phyloP scores from a whole-genome alignment of 2,888 invertebrate genomes.

The Epinotia demarniana region DNA sequence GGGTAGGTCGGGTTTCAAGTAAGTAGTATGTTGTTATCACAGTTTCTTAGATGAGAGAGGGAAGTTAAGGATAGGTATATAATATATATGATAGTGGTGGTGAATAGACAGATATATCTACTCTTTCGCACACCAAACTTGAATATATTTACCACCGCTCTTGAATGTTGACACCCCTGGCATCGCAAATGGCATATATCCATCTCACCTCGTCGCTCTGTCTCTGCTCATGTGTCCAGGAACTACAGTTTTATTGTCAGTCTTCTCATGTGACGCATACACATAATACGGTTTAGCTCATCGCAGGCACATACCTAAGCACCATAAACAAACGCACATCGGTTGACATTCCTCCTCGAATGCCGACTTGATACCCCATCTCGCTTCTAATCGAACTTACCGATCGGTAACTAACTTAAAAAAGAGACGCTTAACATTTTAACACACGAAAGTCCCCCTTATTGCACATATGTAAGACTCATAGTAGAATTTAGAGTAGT shows the following conservation, averaged over 20 bases:
- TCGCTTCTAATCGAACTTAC: slow-evolving; percentile 68
- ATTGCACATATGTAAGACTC: background rate
- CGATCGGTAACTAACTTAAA: slow-evolving; percentile 60
- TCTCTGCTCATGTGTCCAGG: no score
- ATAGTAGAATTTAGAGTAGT: background rate
- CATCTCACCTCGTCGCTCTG: no score
- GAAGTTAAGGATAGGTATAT: no score
- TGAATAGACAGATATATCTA: no score
- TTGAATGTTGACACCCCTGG: no score
- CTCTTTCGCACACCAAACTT: no score
- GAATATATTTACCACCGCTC: no score
- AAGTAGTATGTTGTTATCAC: no score
- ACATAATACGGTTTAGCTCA: background rate
- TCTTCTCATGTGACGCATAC: background rate
- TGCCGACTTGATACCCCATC: slow-evolving; percentile 75
- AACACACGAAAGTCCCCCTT: slow-evolving; percentile 15
- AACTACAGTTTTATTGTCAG: background rate
- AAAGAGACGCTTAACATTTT: background rate
- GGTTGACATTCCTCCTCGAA: slow-evolving; percentile 69
- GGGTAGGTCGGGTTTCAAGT: no score
- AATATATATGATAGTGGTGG: no score
- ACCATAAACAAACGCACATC: slow-evolving; percentile 55
- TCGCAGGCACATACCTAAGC: slow-evolving; percentile 16
- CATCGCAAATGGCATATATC: no score
- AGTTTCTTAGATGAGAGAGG: no score